These are phyloP conservation scores for Muntiacus muntjak DNA, from an alignment of 2,113 vertebrate species.

Conservation along the genomic window DNA sequence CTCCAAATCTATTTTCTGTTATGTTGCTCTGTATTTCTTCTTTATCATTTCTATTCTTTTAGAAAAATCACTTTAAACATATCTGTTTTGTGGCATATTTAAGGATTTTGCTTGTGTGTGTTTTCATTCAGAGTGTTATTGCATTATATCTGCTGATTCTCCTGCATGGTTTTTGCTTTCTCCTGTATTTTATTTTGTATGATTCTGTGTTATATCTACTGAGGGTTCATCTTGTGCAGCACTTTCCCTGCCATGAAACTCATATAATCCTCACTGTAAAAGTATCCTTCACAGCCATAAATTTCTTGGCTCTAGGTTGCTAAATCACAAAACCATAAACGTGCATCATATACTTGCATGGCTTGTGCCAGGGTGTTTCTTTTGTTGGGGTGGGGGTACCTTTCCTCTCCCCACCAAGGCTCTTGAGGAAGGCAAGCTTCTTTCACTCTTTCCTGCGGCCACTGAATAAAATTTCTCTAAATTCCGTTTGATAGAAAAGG, in stretches of 20 bases:
- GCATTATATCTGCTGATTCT: not conserved
- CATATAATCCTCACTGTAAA: not conserved
- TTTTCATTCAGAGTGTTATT: not conserved
- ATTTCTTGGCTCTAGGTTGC: not conserved
- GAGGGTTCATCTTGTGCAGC: not conserved
- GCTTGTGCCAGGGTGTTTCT: not conserved
- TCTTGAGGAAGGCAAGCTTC: not conserved
- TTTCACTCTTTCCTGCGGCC: not conserved
- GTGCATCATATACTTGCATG: not conserved
- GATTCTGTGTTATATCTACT: not conserved
- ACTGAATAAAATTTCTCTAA: not conserved
- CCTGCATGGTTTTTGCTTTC: not conserved
- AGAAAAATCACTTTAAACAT: not conserved
- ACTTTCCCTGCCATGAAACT: not conserved
- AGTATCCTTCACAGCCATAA: not conserved
- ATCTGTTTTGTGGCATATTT: not conserved
- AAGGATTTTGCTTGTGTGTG: not conserved
- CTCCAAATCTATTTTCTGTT: not conserved
- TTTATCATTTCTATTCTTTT: not conserved
- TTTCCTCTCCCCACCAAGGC: fast-evolving
- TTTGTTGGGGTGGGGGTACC: fast-evolving
- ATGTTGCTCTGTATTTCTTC: not conserved
- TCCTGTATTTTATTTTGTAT: not conserved
- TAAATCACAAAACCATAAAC: not conserved
- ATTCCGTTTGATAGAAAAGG: not conserved